Conservation (phyloP, 2,888 invertebrate genomes). For the Caenorhabditis japonica region DNA sequence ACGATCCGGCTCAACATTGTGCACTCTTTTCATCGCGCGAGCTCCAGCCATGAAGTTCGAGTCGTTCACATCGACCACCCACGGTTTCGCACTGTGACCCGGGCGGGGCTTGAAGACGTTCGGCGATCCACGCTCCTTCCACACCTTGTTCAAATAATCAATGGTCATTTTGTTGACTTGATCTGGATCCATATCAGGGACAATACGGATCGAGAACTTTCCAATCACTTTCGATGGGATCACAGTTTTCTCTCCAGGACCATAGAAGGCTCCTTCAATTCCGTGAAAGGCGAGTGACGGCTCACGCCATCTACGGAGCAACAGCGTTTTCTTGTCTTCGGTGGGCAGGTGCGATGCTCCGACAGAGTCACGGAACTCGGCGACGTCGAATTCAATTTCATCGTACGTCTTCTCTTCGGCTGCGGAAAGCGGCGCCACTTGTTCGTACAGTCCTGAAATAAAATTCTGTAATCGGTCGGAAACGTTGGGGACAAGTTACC, state of each 20-base stretch:
- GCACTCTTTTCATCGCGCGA: constrained; percentile 82
- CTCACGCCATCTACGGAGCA: constrained; percentile 62
- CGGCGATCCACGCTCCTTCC: constrained; percentile 83
- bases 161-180: constrained; percentile 83
- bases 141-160: constrained; percentile 85
- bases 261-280: constrained; percentile 93
- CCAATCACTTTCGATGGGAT: constrained; percentile 81
- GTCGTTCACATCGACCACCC: constrained; percentile 93
- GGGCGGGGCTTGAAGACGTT: constrained; percentile 85
- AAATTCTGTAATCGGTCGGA: too few relatives aligned
- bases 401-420: constrained; percentile 83
- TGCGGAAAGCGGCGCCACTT: constrained; percentile 82
- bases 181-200: constrained; percentile 91
- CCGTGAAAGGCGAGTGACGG: constrained; percentile 88
- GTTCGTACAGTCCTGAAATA: constrained; percentile 82
- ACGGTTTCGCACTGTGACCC: constrained; percentile 87
- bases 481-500: too few relatives aligned
- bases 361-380: constrained; percentile 60
- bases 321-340: constrained; percentile 61
- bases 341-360: constrained; percentile 58
- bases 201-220: constrained; percentile 95
- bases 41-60: constrained; percentile 91
- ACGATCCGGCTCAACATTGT: constrained; percentile 91
- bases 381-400: constrained; percentile 88
- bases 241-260: constrained; percentile 90